A percentile compares a stretch with the other conserved stretches of the same genome.
Conservation (phyloP, 2,888 invertebrate species). For the Syrphus vitripennis region DNA sequence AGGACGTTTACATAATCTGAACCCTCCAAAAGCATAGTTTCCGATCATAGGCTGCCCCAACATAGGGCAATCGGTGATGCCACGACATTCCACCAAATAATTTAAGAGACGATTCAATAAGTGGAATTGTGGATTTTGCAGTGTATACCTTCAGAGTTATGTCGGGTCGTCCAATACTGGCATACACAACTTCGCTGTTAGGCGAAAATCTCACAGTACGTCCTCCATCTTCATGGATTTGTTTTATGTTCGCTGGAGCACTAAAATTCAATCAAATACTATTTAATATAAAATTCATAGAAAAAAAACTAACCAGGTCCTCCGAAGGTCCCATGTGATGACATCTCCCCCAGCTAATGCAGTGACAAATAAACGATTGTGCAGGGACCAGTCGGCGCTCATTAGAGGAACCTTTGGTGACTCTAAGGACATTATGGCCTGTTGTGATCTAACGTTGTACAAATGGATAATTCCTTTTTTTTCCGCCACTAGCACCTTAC, state of each 20-base stretch:
- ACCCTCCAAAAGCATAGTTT: conserved; percentile 85
- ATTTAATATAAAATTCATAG: not conserved
- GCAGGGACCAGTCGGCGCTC: conserved; percentile 87
- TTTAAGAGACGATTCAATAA: conserved; percentile 82
- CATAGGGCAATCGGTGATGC: conserved; percentile 85
- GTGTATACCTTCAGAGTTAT: conserved; percentile 85
- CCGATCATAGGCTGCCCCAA: conserved; percentile 84
- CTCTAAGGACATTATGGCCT: conserved; percentile 86
- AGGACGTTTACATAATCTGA: conserved; percentile 75
- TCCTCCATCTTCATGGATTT: conserved; percentile 86
- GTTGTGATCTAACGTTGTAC: conserved; percentile 87
- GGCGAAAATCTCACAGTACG: conserved; percentile 84
- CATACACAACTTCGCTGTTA: conserved; percentile 84
- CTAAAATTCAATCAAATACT: conserved; percentile 79
- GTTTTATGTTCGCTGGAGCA: conserved; percentile 83
- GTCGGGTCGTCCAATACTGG: conserved; percentile 86
- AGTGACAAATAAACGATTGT: conserved; percentile 83
- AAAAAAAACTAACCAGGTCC: conserved; percentile 83
- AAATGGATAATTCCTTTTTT: conserved; percentile 88
- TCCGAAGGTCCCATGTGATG: conserved; percentile 86
- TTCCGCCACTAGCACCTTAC: conserved; percentile 88
- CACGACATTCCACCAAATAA: conserved; percentile 84
- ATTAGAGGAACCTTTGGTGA: conserved; percentile 84
- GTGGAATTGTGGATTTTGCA: conserved; percentile 82
- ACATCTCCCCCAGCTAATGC: conserved; percentile 86